phyloP scores from a whole-genome alignment of 2,113 vertebrate genomes.

The Electrona antarctica region DNA sequence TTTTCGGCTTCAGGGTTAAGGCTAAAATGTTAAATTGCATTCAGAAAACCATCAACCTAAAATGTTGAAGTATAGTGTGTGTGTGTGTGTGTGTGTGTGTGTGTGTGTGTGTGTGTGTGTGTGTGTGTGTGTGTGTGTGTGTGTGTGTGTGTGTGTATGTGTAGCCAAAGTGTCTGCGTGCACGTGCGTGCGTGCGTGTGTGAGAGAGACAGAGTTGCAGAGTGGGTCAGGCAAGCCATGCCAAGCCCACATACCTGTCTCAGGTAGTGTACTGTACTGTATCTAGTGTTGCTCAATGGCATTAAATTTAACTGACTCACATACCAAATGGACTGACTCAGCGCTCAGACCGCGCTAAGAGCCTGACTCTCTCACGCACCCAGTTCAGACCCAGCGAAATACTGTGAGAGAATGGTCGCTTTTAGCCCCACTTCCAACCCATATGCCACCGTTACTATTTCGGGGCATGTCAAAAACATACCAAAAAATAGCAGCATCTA shows the following conservation, averaged over 20 bases:
- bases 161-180: neutral
- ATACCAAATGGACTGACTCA: conserved; percentile 51
- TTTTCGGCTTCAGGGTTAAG: too few relatives aligned
- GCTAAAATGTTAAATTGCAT: too few relatives aligned
- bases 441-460: neutral
- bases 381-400: conserved; percentile 24
- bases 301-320: conserved; percentile 47
- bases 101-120: too few relatives aligned
- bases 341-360: conserved; percentile 12
- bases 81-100: too few relatives aligned
- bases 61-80: too few relatives aligned
- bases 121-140: neutral
- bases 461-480: neutral
- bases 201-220: neutral
- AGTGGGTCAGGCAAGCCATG: conserved; percentile 49
- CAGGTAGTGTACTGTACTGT: conserved; percentile 47
- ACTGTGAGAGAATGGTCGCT: neutral
- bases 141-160: conserved; percentile 8
- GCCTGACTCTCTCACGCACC: neutral
- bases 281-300: conserved; percentile 57
- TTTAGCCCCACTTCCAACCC: neutral
- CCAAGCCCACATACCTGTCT: conserved; percentile 68
- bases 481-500: neutral
- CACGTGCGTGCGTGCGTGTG: neutral
- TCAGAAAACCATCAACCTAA: too few relatives aligned